These are phyloP conservation scores for Anneissia japonica DNA, from an alignment of 35 echinoderm and acorn worm species.

Conservation along the genomic window DNA sequence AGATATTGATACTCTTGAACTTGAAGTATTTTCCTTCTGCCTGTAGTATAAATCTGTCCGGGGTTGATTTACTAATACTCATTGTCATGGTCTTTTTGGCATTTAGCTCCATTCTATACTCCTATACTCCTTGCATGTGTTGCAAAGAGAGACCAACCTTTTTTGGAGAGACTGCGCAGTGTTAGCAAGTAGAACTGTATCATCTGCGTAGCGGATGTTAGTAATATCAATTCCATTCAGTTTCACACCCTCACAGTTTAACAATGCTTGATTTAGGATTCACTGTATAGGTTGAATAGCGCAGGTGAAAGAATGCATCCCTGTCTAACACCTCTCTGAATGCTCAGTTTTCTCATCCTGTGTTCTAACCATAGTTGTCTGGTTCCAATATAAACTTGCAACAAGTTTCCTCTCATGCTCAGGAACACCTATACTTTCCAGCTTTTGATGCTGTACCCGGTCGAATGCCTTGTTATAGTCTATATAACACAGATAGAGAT, in stretches of 20 bases:
- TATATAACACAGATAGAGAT: too few relatives aligned
- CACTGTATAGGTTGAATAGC: background rate
- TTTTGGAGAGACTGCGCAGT: background rate
- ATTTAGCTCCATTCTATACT: background rate
- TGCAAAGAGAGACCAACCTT: background rate
- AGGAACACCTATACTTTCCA: background rate
- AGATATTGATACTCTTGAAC: background rate
- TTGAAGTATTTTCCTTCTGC: background rate
- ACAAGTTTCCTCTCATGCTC: background rate
- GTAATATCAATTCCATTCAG: background rate
- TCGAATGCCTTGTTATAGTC: too few relatives aligned
- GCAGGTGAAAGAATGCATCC: background rate
- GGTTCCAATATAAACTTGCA: background rate
- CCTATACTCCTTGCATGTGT: background rate
- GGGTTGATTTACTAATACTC: background rate
- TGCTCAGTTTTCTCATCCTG: background rate
- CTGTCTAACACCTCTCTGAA: background rate
- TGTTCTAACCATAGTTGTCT: background rate
- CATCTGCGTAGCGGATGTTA: slow-evolving; percentile 1
- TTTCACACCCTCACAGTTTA: background rate
- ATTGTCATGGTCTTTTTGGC: background rate
- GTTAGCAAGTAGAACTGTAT: background rate
- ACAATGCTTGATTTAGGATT: background rate
- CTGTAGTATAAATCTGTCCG: background rate
- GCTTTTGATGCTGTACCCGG: too few relatives aligned